phyloP scores from a whole-genome alignment of 2,888 invertebrate genomes.

The Sinohyriopsis cumingii region DNA sequence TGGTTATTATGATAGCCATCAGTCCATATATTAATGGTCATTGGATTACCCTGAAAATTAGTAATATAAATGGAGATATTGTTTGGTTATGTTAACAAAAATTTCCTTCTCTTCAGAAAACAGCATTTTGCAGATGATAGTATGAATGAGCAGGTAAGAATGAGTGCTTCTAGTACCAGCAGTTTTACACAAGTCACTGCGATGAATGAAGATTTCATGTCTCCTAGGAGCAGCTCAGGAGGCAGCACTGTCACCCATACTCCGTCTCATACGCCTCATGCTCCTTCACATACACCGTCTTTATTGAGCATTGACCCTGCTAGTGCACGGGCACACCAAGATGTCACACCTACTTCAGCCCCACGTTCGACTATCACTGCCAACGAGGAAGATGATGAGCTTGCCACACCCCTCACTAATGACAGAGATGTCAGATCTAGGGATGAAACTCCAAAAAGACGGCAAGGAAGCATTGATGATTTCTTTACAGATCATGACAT shows the following conservation, averaged over 20 bases:
- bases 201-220: conserved; percentile 41
- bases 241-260: conserved; percentile 58
- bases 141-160: conserved; percentile 33
- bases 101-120: conserved; percentile 18
- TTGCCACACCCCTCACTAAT: conserved; percentile 45
- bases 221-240: conserved; percentile 50
- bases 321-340: conserved; percentile 20
- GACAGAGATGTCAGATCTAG: conserved; percentile 24
- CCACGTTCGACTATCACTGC: conserved; percentile 58
- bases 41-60: no score
- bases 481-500: not conserved
- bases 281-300: conserved; percentile 26
- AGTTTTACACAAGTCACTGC: conserved; percentile 62
- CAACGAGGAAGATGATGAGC: conserved; percentile 50
- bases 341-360: conserved; percentile 55
- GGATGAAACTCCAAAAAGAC: conserved; percentile 31
- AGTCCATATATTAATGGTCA: no score
- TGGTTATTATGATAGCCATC: no score
- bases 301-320: not conserved
- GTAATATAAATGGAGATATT: no score
- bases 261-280: conserved; percentile 5
- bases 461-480: conserved; percentile 21
- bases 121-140: conserved; percentile 28
- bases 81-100: not conserved
- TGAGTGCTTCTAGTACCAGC: conserved; percentile 60